These are phyloP conservation scores for Heloderma charlesbogerti DNA, from an alignment of 2,113 vertebrate species.

Conservation along the genomic window DNA sequence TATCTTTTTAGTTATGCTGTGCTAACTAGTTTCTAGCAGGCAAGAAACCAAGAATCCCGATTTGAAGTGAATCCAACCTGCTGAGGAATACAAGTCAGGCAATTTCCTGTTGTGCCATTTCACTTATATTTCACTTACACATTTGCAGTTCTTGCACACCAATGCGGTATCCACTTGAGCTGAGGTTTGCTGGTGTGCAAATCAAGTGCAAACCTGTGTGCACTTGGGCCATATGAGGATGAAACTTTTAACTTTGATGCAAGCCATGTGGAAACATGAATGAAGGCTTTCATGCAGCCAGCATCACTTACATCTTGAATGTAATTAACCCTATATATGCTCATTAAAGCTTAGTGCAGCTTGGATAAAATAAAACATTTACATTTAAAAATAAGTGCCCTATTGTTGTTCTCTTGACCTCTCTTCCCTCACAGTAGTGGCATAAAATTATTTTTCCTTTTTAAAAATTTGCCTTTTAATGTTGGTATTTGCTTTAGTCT, in stretches of 20 bases:
- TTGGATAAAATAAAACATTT: constrained; percentile 19
- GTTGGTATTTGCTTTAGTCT: not conserved
- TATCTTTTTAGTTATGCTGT: not conserved
- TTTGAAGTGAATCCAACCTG: not conserved
- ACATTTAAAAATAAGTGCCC: not conserved
- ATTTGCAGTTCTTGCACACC: not conserved
- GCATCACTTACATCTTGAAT: not conserved
- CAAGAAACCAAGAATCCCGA: not conserved
- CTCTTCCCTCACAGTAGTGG: not conserved
- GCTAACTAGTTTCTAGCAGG: not conserved
- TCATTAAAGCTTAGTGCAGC: constrained; percentile 66
- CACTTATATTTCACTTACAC: not conserved
- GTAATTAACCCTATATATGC: constrained; percentile 66
- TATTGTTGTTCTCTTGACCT: not conserved
- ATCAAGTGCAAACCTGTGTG: not conserved
- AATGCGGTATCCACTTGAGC: not conserved
- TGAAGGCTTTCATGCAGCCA: not conserved
- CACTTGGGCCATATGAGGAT: not conserved
- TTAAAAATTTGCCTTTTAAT: not conserved
- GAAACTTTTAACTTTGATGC: not conserved
- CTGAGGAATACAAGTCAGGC: not conserved
- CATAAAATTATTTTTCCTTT: not conserved
- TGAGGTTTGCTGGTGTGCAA: not conserved
- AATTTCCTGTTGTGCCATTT: not conserved
- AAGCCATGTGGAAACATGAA: not conserved